Evolutionary conservation across 2,888 invertebrate genomes (phyloP), one percentile per base, ranked within the genome.

Genomic region (Leucophenga montana): DNA sequence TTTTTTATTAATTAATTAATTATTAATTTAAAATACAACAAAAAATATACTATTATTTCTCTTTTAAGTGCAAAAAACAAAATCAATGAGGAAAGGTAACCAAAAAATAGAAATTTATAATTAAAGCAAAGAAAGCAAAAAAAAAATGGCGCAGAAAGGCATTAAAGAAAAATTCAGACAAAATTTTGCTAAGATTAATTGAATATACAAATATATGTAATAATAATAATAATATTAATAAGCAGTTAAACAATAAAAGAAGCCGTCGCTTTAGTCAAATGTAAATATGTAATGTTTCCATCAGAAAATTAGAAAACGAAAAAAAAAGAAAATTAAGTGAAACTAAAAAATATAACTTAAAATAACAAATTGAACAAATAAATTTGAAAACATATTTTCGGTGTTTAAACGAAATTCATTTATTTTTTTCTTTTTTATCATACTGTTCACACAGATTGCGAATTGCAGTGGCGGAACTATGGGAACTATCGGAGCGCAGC

Each of bases 1-100:
- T 54, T 53, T 78, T 74, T 70, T 73, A 39, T 39, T 39, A 39
- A 39, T 39, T 33, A 33, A 33, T 33, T 39, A 39, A 39, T 39
- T 39, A 39, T 39, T 39, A 39, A 11, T 39, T 39, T 39, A 11
- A 39, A 39, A 39, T 39, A 39, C 8, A 39, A 50, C 4, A n/a
- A 50, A 11, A 18, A 56, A 56, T 27, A 11, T 22, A 56, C 13
- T 22, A 22, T 39, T 39, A 39, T 56, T 22, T 56, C 27, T 56
- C 27, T 20, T 56, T 13, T 56, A 20, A 56, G 27, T 53, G 22
- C 56, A 56, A 56, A 22, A 18, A 56, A 56, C 22, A 4, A 27
- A 56, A 20, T 27, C 20, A 56, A 56, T 20, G 27, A 39, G 20
- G 18, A 56, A 22, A 22, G 14, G 22, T 22, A 56, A 56, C 14